phyloP scores from a whole-genome alignment of 2,113 vertebrate genomes.

The Neopipo cinnamomea region DNA sequence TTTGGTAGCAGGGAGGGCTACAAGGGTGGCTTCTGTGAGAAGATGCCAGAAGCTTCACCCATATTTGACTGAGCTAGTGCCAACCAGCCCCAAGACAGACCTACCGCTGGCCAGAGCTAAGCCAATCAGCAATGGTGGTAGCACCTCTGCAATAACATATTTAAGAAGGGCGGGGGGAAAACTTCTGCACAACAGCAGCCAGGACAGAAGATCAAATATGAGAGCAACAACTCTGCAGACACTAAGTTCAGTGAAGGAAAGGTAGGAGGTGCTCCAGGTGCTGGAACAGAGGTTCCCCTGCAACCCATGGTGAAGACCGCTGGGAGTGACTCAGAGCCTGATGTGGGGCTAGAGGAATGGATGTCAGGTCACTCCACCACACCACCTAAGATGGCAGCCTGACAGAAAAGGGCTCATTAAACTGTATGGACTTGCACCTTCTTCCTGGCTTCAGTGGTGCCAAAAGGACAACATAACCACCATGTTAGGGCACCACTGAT shows the following conservation, averaged over 20 bases:
- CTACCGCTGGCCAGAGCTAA: not conserved
- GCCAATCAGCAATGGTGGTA: not conserved
- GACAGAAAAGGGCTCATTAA: no score
- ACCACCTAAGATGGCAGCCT: no score
- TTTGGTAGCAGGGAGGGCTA: not conserved
- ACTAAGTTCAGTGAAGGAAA: not conserved
- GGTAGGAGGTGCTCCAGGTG: not conserved
- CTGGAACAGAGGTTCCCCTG: not conserved
- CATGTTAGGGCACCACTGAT: no score
- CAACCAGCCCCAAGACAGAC: not conserved
- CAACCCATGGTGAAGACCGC: not conserved
- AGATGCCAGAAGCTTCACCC: not conserved
- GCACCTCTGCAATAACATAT: not conserved
- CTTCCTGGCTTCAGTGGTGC: no score
- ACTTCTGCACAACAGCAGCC: not conserved
- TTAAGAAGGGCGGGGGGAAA: not conserved
- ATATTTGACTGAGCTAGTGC: not conserved
- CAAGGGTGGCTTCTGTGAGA: not conserved
- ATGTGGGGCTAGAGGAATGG: no score
- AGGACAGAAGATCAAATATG: not conserved
- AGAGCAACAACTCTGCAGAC: not conserved
- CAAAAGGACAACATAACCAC: no score
- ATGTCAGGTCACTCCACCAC: no score
- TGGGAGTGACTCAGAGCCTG: no score
- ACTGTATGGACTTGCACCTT: no score